Base-by-base conservation (phyloP, 92 coral and sea anemone species). In the Phenganax stokvisi region DNA sequence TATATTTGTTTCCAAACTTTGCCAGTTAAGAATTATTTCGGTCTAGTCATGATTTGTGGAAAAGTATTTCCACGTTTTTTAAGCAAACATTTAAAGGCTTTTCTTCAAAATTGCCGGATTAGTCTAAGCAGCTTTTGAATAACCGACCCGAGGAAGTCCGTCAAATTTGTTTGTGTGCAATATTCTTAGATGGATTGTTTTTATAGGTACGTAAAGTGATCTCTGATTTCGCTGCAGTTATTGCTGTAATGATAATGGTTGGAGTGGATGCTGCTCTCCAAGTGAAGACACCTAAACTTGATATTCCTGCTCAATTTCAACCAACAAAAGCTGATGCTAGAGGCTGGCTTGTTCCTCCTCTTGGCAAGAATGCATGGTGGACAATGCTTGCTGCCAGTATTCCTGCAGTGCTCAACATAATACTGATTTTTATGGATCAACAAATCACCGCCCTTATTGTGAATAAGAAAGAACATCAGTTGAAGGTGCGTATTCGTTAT, bases 391-490 rank as follows among this genome's bases (percentile, higher is more conserved):
- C 98, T 6, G 98, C 98, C 3, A 75, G 85, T 57, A 90, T 94
- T 57, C 98, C 98, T 54, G 98, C 98, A 12, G n/a, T 94, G 15
- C 88, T 94, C 8, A 97, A 96, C 28, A 94, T 97, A 9, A 94
- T 94, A 71, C 71, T 94, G 56, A 97, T 94, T 63, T 94, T 94
- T 57, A 94, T 94, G 98, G 98, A 92, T 85, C 98, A 94, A 80
- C 98, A 94, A 76, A 94, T 94, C 64, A 94, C 98, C 47, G 98
- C 97, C 11, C 89, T 94, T 75, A 94, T 94, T 30, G 97, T 94
- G 28, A 94, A 94, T 86, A 94, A 97, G 83, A 74, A 97, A 74
- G 98, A 94, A 77, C 98, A 94, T 73, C 92, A 94, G 54, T 84
- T 94, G 8, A 94, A 90, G 97, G 98, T 94, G 76, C 58, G 28